Base-by-base conservation (phyloP, 2,113 vertebrate genomes). In the Dicaeum eximium region DNA sequence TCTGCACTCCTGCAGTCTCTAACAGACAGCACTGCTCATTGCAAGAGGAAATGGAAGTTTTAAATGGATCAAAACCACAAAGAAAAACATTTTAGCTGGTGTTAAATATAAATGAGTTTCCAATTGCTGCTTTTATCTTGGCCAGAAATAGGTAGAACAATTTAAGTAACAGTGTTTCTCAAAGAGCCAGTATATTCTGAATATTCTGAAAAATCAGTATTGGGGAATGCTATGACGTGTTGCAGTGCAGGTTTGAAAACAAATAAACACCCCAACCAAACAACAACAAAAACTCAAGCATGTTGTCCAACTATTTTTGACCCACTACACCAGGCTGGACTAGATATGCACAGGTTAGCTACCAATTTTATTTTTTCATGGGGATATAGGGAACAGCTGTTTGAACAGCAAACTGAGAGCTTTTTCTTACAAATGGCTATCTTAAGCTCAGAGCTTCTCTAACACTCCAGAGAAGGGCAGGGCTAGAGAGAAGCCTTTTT, bases 31-130 rank as follows among this genome's bases (percentile, higher is more conserved):
- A 51, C 18, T 42, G 21, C 60, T 70, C 47, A 10, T 3, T 80
- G 47, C 44, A 90, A 18, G 6, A 70, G 67, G 88, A 94, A 88
- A 90, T 51, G 9, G 42, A 86, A 80, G 56, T 38, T 94, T 70
- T 80, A 86, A 88, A 88, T 51, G 64, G 67, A 90, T 70, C 78
- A 50, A 86, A 95, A 88, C 51, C 85, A 70, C 79, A 86, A 87
- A 88, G 69, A 80, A 89, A 94, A 88, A 84, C 71, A 83, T 78
- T 95, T 93, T 78, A 88, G 71, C 48, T 71, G 33, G 56, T 1
- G 1, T 88, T 96, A 94, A 95, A 95, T 64, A 95, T 75, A 95
- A 87, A 94, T 69, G 91, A 95, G 69, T 72, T 94, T 86, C 75
- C 15, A 1, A 92, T 25, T 64, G 60, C 60, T 80, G 85, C 82